Conservation (phyloP, 1,140 invertebrate species). For the Rhyacophila brunnea region DNA sequence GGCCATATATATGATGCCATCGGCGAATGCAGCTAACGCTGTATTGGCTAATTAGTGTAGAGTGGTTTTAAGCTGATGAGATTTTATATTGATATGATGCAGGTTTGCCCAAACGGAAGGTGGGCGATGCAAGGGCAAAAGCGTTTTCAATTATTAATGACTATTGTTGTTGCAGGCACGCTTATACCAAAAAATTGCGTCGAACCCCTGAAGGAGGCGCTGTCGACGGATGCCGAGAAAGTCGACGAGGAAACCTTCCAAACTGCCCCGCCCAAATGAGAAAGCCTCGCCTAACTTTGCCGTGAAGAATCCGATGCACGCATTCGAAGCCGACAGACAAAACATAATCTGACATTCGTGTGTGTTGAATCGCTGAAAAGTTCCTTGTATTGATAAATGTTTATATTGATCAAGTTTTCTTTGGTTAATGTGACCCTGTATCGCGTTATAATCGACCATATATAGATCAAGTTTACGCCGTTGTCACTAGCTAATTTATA, state of each 20-base stretch:
- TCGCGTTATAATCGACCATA: too few relatives aligned
- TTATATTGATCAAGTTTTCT: constrained; percentile 16
- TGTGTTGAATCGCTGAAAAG: constrained; percentile 25
- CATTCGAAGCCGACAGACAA: background rate
- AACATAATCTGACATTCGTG: constrained; percentile 2
- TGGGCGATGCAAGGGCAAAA: too few relatives aligned
- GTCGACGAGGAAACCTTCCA: constrained; percentile 71
- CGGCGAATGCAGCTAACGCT: too few relatives aligned
- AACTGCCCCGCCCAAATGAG: constrained; percentile 22
- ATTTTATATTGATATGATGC: too few relatives aligned
- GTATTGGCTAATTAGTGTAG: too few relatives aligned
- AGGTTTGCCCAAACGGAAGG: too few relatives aligned
- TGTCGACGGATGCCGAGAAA: constrained; percentile 79
- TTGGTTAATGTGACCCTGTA: too few relatives aligned
- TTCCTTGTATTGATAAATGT: constrained; percentile 26
- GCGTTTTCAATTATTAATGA: too few relatives aligned
- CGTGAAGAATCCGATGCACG: background rate
- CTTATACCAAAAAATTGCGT: constrained; percentile 88
- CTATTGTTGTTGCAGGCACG: constrained; percentile 60
- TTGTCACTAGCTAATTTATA: too few relatives aligned
- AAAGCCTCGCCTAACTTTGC: background rate
- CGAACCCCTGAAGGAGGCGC: constrained; percentile 71
- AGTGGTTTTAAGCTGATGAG: too few relatives aligned
- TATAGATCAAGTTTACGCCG: too few relatives aligned
- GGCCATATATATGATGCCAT: too few relatives aligned